Base-by-base conservation (phyloP, 2,888 invertebrate species). In the Aphodius granarius region DNA sequence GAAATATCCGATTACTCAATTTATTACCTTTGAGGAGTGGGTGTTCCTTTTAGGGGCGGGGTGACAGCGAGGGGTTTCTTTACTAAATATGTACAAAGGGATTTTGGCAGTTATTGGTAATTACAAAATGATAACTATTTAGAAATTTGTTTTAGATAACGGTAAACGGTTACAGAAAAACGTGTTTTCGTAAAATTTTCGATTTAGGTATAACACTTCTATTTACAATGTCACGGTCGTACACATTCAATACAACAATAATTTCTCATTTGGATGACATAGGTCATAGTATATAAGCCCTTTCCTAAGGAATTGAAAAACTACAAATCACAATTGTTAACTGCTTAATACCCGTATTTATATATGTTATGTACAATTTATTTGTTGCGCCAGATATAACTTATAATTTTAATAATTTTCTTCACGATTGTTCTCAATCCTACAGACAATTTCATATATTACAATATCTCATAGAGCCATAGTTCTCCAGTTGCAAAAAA, bases 1-100 rank as follows among this genome's bases (percentile, higher is more conserved):
- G 63, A 71, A 63, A 63, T 73, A 66, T 76, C 74, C 22, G 64
- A 62, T 22, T 16, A 64, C 64, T 63, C 15, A 63, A 63, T 21
- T 72, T n/a, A n/a, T 20, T 64, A n/a, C 71, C 19, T 19, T 71
- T 21, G 17, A 15, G 43, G 71, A 43, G 62, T 65, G 16, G 5
- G n/a, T 18, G 5, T 65, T n/a, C n/a, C n/a, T 18, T 21, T 68
- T 19, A n/a, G 21, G 68, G 2, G 68, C 9, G 20, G 21, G 20
- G 18, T 5, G 18, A 4, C 16, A 3, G 18, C n/a, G 18, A 3
- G 66, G 5, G 20, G 18, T 3, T 3, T 66, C 16, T 68, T 68
- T 68, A 20, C 68, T n/a, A 68, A 21, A 13, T 9, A 21, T 22
- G 5, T 20, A 68, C 20, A 21, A 68, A 68, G n/a, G 68, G 20